Base-by-base conservation (phyloP, 2,113 vertebrate genomes). In the Spea bombifrons region DNA sequence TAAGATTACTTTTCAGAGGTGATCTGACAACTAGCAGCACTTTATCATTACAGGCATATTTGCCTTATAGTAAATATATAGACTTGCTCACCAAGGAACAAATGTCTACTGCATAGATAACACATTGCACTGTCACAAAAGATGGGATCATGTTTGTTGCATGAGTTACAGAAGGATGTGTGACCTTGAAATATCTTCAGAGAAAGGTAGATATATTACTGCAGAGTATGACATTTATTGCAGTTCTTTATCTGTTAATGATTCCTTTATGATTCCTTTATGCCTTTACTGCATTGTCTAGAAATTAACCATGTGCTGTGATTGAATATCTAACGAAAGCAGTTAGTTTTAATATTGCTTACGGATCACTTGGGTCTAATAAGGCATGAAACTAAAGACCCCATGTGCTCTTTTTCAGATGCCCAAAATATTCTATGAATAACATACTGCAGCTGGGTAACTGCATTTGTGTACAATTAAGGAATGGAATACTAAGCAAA, bases 11-110 rank as follows among this genome's bases (percentile, higher is more conserved):
- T 66, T 65, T 0, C 12, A 16, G 67, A 75, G 68, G 82, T 83
- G 6, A 81, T 83, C 59, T 76, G 12, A 6, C 72, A 75, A 3
- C 73, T 67, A 75, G 59, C 63, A 75, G 15, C 82, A 77, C 4
- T 57, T 87, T 80, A 76, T 76, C 66, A 79, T 75, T 75, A 78
- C 47, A 84, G 10, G 4, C 13, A 86, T 67, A 79, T 82, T 82
- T 85, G 5, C 46, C 83, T 83, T 81, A 82, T 53, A 82, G 66
- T 86, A 88, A 84, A 85, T 67, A 77, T 6, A n/a, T 83, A 81
- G 83, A 81, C 70, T 5, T 68, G 69, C 76, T 75, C 2, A 52
- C 4, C 17, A 55, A 83, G 64, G 76, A 17, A 59, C 50, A 59
- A 57, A 50, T 69, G 81, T 84, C 77, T 82, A 65, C 2, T 81